phyloP scores from a whole-genome alignment of 2,113 vertebrate species.

The Danionella cerebrum region DNA sequence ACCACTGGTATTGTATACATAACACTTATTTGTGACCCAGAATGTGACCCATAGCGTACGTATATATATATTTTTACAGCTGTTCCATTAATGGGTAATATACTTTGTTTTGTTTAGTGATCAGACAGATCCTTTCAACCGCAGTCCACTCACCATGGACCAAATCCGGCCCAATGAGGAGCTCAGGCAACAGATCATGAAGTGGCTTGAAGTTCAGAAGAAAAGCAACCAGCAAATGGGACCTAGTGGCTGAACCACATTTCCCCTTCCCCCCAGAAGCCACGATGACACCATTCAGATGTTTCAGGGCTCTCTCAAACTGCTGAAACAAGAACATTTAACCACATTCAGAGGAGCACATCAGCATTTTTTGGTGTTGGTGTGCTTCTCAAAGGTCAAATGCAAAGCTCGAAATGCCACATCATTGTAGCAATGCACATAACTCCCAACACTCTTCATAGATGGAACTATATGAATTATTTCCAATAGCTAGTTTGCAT shows the following conservation, averaged over 20 bases:
- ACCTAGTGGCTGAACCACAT: constrained; percentile 56
- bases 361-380: neutral
- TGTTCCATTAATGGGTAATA: too few species aligned
- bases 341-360: constrained; percentile 7
- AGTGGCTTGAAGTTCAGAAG: constrained; percentile 86
- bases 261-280: constrained; percentile 3
- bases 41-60: too few species aligned
- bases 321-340: neutral
- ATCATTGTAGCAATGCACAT: constrained; percentile 7
- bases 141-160: constrained; percentile 97
- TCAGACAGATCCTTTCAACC: constrained; percentile 97
- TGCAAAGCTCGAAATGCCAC: constrained; percentile 13
- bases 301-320: neutral
- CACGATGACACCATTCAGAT: constrained; percentile 20
- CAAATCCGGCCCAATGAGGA: constrained; percentile 97
- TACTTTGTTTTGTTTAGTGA: constrained; percentile 65
- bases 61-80: too few species aligned
- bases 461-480: neutral
- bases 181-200: constrained; percentile 87
- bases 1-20: too few species aligned
- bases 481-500: too few species aligned
- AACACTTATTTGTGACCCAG: too few species aligned
- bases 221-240: constrained; percentile 75
- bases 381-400: neutral
- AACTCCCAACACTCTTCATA: neutral